phyloP scores from a whole-genome alignment of 2,113 vertebrate genomes.

The Cyrtonyx montezumae region DNA sequence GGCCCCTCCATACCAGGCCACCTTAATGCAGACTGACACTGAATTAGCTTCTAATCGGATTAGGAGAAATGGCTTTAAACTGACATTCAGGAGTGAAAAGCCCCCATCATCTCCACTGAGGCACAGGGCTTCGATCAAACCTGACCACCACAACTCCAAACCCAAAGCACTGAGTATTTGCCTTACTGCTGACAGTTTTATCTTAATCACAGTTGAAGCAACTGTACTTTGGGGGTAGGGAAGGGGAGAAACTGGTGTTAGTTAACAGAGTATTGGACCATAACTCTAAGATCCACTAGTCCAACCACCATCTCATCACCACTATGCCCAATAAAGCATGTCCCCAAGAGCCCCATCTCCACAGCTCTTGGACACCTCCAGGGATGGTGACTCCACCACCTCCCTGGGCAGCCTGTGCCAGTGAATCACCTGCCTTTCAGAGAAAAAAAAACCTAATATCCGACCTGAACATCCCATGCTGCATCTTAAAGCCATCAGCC shows the following conservation, averaged over 20 bases:
- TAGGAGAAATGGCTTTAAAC: conserved; percentile 71
- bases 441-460: too few relatives aligned
- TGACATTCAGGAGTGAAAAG: conserved; percentile 60
- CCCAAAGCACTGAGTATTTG: conserved; percentile 12
- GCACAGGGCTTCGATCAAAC: conserved; percentile 8
- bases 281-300: too few relatives aligned
- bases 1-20: neutral
- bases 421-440: too few relatives aligned
- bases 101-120: neutral
- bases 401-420: too few relatives aligned
- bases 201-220: conserved; percentile 48
- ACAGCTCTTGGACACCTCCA: too few relatives aligned
- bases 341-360: too few relatives aligned
- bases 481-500: too few relatives aligned
- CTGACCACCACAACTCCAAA: neutral
- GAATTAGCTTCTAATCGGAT: conserved; percentile 75
- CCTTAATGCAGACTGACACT: conserved; percentile 41
- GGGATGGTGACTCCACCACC: too few relatives aligned
- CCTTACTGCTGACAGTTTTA: neutral
- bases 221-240: neutral
- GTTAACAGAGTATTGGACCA: neutral
- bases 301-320: too few relatives aligned
- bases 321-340: too few relatives aligned
- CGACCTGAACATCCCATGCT: too few relatives aligned
- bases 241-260: neutral